Evolutionary conservation across 2,113 vertebrate genomes (phyloP), one percentile per base, ranked within the genome.

Genomic region (Hippocampus zosterae): DNA sequence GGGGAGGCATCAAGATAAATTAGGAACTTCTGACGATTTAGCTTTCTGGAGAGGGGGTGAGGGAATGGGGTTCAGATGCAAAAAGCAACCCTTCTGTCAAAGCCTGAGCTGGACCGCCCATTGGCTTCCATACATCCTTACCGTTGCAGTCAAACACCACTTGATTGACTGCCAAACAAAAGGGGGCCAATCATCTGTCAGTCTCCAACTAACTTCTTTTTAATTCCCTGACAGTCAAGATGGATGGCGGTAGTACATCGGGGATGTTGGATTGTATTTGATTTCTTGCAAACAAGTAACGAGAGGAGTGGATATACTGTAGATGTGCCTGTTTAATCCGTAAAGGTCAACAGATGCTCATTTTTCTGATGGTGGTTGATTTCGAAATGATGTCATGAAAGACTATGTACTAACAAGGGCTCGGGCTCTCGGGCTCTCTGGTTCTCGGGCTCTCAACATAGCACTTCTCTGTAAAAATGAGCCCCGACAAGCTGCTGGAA

Each of bases 201-300:
- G 80, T 81, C 82, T 81, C 87, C 81, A 83, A 86, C 90, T 83
- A 89, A 90, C 89, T 90, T 88, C 87, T 90, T 90, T 91, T 89
- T 76, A 71, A 79, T 74, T 89, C 82, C 68, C 75, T 90, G 91
- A 91, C 90, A 85, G 87, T 69, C 46, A 53, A 89, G 90, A 91
- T 84, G 85, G 88, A 92, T 91, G 88, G 77, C 46, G 72, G 75
- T 75, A 86, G 80, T 76, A 87, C 76, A 8, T 57, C 3, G 15
- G 13, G 23, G 25, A 56, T 56, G 55, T n/a, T 5, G n/a, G 11
- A 12, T 56, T 23, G 3, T 56, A 3, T 56, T 13, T 12, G 10
- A 44, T 56, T 10, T 27, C 23, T 13, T 13, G 8, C 7, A 56
- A 57, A 57, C 11, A 27, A 57, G 55, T 16, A 33, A 27, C 3